Conservation (phyloP, 2,888 invertebrate genomes). For the Harmothoe impar region DNA sequence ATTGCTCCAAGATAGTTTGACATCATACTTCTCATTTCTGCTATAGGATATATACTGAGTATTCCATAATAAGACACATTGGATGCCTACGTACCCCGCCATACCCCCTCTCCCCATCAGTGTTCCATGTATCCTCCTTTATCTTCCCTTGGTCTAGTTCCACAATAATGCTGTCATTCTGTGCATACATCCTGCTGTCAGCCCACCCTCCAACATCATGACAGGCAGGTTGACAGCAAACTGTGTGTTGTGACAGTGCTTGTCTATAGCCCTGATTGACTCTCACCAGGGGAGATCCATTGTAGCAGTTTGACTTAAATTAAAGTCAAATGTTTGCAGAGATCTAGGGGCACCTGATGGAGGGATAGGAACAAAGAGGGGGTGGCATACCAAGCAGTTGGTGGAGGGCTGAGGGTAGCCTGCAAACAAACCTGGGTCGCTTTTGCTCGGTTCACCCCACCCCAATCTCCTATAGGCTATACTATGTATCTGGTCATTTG, state of each 20-base stretch:
- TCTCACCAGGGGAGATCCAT: background rate
- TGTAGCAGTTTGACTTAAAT: conserved; percentile 61
- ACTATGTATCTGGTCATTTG: too few relatives aligned
- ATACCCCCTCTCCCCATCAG: too few relatives aligned
- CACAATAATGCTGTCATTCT: background rate
- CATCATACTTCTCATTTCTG: too few relatives aligned
- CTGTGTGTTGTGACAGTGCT: conserved; percentile 27
- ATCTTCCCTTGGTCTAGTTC: too few relatives aligned
- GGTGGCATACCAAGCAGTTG: background rate
- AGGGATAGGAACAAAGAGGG: background rate
- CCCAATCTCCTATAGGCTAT: background rate
- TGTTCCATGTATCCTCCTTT: too few relatives aligned
- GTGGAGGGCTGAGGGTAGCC: background rate
- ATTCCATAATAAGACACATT: too few relatives aligned
- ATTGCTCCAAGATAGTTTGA: too few relatives aligned
- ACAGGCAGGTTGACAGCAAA: background rate
- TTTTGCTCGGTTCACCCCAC: background rate
- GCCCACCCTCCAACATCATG: conserved; percentile 13
- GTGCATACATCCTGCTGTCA: background rate
- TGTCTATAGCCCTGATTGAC: conserved; percentile 20
- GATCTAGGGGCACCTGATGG: background rate
- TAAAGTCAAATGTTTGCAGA: conserved; percentile 52
- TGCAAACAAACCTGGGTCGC: conserved; percentile 10
- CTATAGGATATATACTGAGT: too few relatives aligned
- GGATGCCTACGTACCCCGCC: too few relatives aligned